Percentiles rank a stretch among this genome's conserved stretches.
Conservation (phyloP, 2,113 vertebrate genomes). For the Otus sunia region DNA sequence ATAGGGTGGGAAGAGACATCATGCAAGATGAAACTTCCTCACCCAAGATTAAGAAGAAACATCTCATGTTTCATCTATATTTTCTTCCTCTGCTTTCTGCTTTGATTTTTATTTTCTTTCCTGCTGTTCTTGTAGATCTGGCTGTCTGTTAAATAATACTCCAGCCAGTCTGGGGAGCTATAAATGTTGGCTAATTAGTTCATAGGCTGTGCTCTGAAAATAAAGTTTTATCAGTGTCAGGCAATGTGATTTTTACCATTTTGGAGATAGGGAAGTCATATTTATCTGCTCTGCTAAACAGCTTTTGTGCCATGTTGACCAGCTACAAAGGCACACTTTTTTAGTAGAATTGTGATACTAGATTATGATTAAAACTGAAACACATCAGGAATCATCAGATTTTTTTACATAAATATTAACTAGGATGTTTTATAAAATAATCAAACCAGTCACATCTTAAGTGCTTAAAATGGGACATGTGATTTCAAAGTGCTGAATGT, state of each 20-base stretch:
- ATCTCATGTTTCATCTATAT: background rate
- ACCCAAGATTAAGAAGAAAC: background rate
- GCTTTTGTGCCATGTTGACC: background rate
- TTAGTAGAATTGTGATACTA: background rate
- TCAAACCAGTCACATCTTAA: background rate
- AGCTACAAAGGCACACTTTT: background rate
- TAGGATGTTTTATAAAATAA: slow-evolving; percentile 34
- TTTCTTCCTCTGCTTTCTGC: background rate
- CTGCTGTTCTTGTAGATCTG: background rate
- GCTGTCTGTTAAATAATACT: slow-evolving; percentile 13
- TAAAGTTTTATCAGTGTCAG: background rate
- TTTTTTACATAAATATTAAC: slow-evolving; percentile 65
- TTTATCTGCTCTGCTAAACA: background rate
- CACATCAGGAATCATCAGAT: slow-evolving; percentile 28
- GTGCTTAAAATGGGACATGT: slow-evolving; percentile 37
- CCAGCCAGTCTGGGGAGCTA: background rate
- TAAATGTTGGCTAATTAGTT: slow-evolving; percentile 17
- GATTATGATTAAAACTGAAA: slow-evolving; percentile 49
- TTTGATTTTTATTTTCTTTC: slow-evolving; percentile 9
- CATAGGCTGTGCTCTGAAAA: background rate
- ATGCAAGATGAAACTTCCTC: background rate
- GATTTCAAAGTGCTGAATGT: slow-evolving; percentile 10
- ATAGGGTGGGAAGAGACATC: background rate
- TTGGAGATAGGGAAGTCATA: background rate
- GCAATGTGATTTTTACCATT: background rate